These are phyloP conservation scores for Calliopsis andreniformis DNA, from an alignment of 1,140 invertebrate species.

Conservation along the genomic window DNA sequence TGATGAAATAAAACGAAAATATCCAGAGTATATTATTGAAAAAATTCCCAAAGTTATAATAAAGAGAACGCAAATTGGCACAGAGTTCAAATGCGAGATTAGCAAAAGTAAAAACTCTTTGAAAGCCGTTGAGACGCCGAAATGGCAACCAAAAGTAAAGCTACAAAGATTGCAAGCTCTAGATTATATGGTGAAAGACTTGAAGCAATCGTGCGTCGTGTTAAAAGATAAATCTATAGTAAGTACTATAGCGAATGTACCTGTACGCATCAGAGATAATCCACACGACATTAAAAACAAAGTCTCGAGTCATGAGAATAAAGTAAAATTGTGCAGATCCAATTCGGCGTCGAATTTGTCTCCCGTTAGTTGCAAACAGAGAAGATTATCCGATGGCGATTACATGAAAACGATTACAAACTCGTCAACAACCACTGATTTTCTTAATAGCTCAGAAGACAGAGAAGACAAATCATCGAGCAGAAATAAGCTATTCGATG, in stretches of 20 bases:
- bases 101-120: conserved; percentile 72
- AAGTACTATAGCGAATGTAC: background rate
- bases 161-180: conserved; percentile 74
- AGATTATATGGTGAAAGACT: conserved; percentile 77
- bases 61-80: conserved; percentile 75
- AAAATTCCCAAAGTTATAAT: conserved; percentile 80
- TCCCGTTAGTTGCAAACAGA: conserved; percentile 62
- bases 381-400: conserved; percentile 65
- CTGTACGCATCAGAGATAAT: conserved; percentile 4
- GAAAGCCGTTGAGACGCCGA: conserved; percentile 59
- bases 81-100: conserved; percentile 79
- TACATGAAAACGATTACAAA: conserved; percentile 31
- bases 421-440: background rate
- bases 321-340: conserved; percentile 61
- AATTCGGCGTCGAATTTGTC: conserved; percentile 64
- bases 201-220: conserved; percentile 66
- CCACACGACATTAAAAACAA: conserved; percentile 32
- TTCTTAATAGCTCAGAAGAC: background rate
- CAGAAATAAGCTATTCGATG: background rate
- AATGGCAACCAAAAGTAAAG: conserved; percentile 78
- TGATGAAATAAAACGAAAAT: conserved; percentile 56
- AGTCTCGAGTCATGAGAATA: background rate
- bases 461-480: conserved; percentile 13
- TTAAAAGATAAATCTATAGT: conserved; percentile 34
- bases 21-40: conserved; percentile 50